Evolutionary conservation across 2,113 vertebrate genomes (phyloP).

Genomic region (Cryptomyrus ogoouensis): DNA sequence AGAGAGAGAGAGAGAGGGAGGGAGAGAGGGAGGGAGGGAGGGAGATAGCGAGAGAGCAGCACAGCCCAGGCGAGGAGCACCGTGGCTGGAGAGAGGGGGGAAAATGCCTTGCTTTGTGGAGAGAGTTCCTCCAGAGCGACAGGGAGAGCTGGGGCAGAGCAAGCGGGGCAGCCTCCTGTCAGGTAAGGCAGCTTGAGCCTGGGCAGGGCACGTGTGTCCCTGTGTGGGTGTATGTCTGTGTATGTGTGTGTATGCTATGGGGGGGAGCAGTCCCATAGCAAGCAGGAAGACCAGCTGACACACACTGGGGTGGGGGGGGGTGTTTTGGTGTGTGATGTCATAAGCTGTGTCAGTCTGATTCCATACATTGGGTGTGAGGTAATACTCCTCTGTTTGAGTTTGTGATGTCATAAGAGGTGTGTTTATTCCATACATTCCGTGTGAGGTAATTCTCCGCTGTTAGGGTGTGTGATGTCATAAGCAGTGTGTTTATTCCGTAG

Average conservation of each 20-base stretch:
- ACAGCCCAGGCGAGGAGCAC: conserved; percentile 28
- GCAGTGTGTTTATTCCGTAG: background rate
- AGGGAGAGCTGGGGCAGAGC: conserved; percentile 65
- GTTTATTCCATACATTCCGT: background rate
- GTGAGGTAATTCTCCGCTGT: background rate
- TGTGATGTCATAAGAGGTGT: background rate
- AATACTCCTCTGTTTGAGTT: background rate
- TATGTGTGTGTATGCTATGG: background rate
- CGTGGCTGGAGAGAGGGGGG: conserved; percentile 34
- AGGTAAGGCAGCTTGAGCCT: conserved; percentile 54
- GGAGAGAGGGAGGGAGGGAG: background rate
- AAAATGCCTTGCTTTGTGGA: conserved; percentile 76
- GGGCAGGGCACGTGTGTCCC: background rate
- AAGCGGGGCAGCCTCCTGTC: conserved; percentile 61
- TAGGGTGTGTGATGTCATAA: background rate
- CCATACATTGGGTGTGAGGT: background rate
- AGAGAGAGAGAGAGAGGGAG: conserved; percentile 34
- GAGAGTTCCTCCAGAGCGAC: conserved; percentile 68
- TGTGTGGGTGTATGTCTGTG: background rate
- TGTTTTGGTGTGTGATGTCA: conserved; percentile 33
- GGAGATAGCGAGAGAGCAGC: conserved; percentile 28
- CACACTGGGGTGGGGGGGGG: conserved; percentile 20
- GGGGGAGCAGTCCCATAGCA: background rate
- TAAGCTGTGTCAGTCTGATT: background rate
- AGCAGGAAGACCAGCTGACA: conserved; percentile 18